Evolutionary conservation across 1,140 invertebrate genomes (phyloP).

Genomic region (Drosophila kanapiae): DNA sequence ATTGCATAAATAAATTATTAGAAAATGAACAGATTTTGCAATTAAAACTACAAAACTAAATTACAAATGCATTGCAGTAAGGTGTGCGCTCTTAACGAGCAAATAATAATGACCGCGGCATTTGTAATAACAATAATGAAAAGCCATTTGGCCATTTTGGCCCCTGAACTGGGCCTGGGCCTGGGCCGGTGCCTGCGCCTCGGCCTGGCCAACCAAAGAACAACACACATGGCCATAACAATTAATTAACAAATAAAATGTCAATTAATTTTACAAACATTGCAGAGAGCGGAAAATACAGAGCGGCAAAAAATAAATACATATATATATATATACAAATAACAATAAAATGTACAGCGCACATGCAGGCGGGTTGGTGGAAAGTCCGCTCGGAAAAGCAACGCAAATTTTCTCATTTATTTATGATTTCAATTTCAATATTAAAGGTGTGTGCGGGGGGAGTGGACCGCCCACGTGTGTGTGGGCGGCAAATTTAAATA

Average conservation of each 20-base stretch:
- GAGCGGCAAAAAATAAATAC: slow-evolving; percentile 12
- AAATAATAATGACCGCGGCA: slow-evolving; percentile 81
- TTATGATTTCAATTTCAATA: slow-evolving; percentile 84
- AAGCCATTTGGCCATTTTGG: slow-evolving; percentile 75
- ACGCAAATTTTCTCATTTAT: slow-evolving; percentile 79
- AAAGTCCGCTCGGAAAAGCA: slow-evolving; percentile 15
- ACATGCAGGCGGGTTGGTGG: slow-evolving; percentile 1
- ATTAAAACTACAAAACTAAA: slow-evolving; percentile 84
- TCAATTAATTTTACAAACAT: slow-evolving; percentile 84
- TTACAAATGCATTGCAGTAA: slow-evolving; percentile 79
- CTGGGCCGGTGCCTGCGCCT: slow-evolving; percentile 17
- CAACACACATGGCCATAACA: slow-evolving; percentile 67
- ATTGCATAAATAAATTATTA: slow-evolving; percentile 76
- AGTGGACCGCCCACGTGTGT: too few species aligned
- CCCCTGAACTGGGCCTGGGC: slow-evolving; percentile 29
- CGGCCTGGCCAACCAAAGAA: slow-evolving; percentile 45
- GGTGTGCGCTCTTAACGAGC: slow-evolving; percentile 62
- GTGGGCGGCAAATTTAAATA: slow-evolving; percentile 50
- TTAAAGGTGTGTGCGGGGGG: slow-evolving; percentile 64
- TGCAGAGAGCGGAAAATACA: slow-evolving; percentile 40
- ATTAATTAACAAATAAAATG: slow-evolving; percentile 84
- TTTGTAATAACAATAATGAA: slow-evolving; percentile 84
- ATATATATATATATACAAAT: slow-evolving; percentile 50
- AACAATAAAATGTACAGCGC: slow-evolving; percentile 76
- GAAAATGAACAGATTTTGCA: slow-evolving; percentile 80